Base-by-base conservation (phyloP, 2,888 invertebrate genomes). In the Phengaris alcon region DNA sequence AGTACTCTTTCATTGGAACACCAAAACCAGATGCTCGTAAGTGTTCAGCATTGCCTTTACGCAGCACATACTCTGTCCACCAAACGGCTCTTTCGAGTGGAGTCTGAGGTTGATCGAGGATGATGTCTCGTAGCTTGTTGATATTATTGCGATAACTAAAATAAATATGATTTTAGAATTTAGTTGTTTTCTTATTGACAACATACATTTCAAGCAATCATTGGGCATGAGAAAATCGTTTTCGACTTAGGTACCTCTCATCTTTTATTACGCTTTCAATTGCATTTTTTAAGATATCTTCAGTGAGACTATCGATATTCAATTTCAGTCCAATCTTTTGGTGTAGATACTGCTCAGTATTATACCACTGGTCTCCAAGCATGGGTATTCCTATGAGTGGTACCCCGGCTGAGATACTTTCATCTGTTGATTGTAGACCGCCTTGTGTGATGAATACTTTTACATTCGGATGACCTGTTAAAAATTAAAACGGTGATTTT, bases 341-440 rank as follows among this genome's bases (percentile, higher is more conserved):
- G 77, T 78, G 75, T 0, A 82, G 79, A 76, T 85, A 86, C 78
- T 80, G 83, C 78, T 84, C 85, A 0, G 84, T 84, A 75, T 90
- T 90, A 12, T 78, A 84, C 79, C 83, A 86, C 77, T 91, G 91
- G 77, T 93, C 93, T 0, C 83, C 87, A 51, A 88, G 76, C 80
- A 90, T 87, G 3, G 90, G 90, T 46, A 92, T 78, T 8, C 85
- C 89, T 57, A 90, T 80, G 0, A 91, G 77, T 2, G 91, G 90
- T 0, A 89, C 87, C 55, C 85, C 85, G 6, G 87, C 86, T 59
- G 80, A 77, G 48, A 92, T 86, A 0, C 90, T 85, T 81, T 92
- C 91, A 68, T 91, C 90, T 3, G 89, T 84, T 0, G 91, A 91
- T 77, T 90, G 90, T 2, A 89, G 78, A 13, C 91, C 91, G 55